Percentiles rank a stretch among this genome's conserved stretches.
Evolutionary conservation across 1,140 invertebrate genomes (phyloP).

Genomic region (Platyura marginata): DNA sequence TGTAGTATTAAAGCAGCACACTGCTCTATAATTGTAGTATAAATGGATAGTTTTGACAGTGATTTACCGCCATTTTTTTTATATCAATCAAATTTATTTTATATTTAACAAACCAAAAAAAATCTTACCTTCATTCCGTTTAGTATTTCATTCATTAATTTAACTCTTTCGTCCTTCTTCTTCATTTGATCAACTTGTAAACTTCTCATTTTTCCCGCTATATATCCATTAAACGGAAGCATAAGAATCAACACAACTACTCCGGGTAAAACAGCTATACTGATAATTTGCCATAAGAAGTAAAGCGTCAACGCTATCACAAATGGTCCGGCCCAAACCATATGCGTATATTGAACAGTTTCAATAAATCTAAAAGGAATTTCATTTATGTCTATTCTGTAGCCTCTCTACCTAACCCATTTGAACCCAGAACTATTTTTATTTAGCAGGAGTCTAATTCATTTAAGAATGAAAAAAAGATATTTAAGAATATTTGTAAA

Average conservation of each 20-base stretch:
- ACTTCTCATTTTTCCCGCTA: slow-evolving; percentile 6
- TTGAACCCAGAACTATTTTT: too few relatives aligned
- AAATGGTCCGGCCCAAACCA: slow-evolving; percentile 25
- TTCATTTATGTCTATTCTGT: too few relatives aligned
- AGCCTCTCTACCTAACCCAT: too few relatives aligned
- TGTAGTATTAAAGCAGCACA: slow-evolving; percentile 19
- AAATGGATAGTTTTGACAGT: too few relatives aligned
- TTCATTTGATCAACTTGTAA: slow-evolving; percentile 28
- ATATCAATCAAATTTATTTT: slow-evolving; percentile 36
- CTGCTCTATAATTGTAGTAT: too few relatives aligned
- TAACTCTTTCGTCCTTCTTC: slow-evolving; percentile 47
- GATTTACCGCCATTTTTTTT: slow-evolving; percentile 22
- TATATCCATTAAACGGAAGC: not conserved
- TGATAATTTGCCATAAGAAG: slow-evolving; percentile 31
- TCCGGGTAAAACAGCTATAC: slow-evolving; percentile 34
- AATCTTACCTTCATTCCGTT: slow-evolving; percentile 41
- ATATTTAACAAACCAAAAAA: slow-evolving; percentile 61
- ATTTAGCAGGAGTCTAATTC: too few relatives aligned
- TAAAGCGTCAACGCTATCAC: slow-evolving; percentile 33
- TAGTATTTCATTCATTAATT: slow-evolving; percentile 62
- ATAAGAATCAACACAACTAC: slow-evolving; percentile 29
- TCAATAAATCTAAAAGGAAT: not conserved
- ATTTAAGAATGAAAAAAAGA: too few relatives aligned
- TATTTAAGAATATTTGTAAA: too few relatives aligned
- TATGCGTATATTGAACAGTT: not conserved